A percentile compares a stretch with the other conserved stretches of the same genome.
These are phyloP conservation scores for Cygnus buccinator DNA, from an alignment of 2,113 vertebrate genomes.

Conservation along the genomic window DNA sequence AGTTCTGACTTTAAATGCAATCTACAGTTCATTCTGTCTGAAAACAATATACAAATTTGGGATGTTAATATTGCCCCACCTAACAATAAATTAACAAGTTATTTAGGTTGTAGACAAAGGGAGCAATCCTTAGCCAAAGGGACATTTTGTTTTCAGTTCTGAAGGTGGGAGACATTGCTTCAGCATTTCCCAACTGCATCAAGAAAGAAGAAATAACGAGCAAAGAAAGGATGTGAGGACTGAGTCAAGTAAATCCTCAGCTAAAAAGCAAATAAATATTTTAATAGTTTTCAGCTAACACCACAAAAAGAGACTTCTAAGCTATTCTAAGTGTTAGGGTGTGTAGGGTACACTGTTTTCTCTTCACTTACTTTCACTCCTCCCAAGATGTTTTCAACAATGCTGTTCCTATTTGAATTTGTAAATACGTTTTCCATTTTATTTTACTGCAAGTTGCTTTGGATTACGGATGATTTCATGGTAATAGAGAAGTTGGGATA, in stretches of 20 bases:
- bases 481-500: not conserved
- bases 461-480: not conserved
- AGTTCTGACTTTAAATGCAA: not conserved
- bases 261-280: not conserved
- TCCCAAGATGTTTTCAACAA: not conserved
- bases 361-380: not conserved
- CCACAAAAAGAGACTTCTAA: not conserved
- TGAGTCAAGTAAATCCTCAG: not conserved
- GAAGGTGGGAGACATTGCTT: not conserved
- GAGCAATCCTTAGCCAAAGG: not conserved
- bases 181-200: not conserved
- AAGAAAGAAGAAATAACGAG: not conserved
- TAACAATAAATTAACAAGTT: not conserved
- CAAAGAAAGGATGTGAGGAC: not conserved
- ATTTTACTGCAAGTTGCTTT: not conserved
- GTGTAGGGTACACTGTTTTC: not conserved
- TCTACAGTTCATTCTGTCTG: not conserved
- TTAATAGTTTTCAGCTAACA: not conserved
- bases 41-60: not conserved
- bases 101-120: not conserved
- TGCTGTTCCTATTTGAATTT: not conserved
- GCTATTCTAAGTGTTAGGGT: not conserved
- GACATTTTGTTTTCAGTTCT: fast-evolving
- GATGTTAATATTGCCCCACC: not conserved
- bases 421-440: not conserved